Evolutionary conservation across 2,797 vertebrate species (phyloP), one percentile per base, ranked within the genome.

Genomic region (Sebastes itinus): DNA sequence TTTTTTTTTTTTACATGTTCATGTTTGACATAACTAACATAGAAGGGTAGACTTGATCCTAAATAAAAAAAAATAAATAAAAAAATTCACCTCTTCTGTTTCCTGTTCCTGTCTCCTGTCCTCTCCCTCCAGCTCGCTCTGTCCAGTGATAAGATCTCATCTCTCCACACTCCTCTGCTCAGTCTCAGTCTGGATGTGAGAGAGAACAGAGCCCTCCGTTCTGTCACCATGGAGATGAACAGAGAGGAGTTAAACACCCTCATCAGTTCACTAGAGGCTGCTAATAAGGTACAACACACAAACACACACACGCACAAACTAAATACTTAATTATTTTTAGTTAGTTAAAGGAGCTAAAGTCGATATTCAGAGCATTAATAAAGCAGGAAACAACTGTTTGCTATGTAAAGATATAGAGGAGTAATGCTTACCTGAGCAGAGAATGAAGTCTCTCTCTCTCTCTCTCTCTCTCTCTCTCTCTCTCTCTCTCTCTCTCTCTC

Each of bases 81-180:
- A 33, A 33, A 42, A 16, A 16, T 16, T 42, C 38, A 35, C 32
- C 35, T 32, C 14, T 33, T 32, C 4, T 5, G 0, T 66, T 73
- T 80, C 16, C 33, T 66, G 14, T 16, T 42, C 38, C 38, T 42
- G 38, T 42, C 38, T 42, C 38, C 38, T 42, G 59, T 25, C 54
- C 73, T 75, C 12, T 77, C 69, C 71, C 42, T 72, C 23, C 81
- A 99, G 98, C 94, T 99, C 63, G 97, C 97, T 13, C 93, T 99
- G 75, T 99, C 98, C 84, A 99, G 98, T 63, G 98, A 99, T 93
- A 99, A 99, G 85, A 97, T 99, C 75, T 97, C 98, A 10, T 95
- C 95, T 72, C 95, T 99, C 67, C 97, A 98, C 90, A 97, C 97
- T 83, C 97, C 98, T 27, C 95, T 99, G 84, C 88, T 99, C 83